Evolutionary conservation across 1,140 invertebrate species (phyloP), one percentile per base, ranked within the genome.

Genomic region (Scylla paramamosain): DNA sequence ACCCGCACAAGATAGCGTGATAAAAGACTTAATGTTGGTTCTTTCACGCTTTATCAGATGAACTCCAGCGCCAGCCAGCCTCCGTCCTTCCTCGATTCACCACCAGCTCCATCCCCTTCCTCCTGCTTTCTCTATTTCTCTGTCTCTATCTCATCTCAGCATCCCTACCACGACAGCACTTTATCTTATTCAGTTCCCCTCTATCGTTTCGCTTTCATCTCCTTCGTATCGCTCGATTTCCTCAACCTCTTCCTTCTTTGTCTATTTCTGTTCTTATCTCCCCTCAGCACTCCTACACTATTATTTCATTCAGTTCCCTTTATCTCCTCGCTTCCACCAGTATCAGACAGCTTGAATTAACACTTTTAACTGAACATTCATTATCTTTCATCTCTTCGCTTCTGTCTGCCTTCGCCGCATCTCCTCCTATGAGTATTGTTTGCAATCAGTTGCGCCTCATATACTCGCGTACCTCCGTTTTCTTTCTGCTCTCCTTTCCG

Each of bases 11-110:
- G 52, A 59, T 59, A 59, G 12, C 52, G 52, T 59, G 67, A 77
- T 77, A 77, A 77, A 77, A n/a, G 67, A 77, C 67, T 77, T 77
- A 77, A 77, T 77, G 67, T 77, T 77, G 67, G 67, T 77, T 77
- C 67, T 77, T 77, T 77, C 67, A 77, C 6, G 25, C 67, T n/a
- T n/a, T 77, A 77, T 77, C 67, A 77, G 67, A 77, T 77, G 67
- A n/a, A 77, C 67, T 77, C 67, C 20, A n/a, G 6, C 67, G 67
- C 67, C 67, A 77, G 67, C 52, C 39, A 39, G 39, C 39, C 39
- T 39, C 39, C 39, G 6, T 39, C 39, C 39, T 59, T 20, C 20
- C 52, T 59, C 52, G 10, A 12, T 59, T 8, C 20, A 12, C 20
- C 10, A 16, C 52, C 20, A 0, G 2, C 52, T 8, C 0, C 10